Evolutionary conservation across 2,797 vertebrate genomes (phyloP).

Genomic region (Taeniopygia guttata): DNA sequence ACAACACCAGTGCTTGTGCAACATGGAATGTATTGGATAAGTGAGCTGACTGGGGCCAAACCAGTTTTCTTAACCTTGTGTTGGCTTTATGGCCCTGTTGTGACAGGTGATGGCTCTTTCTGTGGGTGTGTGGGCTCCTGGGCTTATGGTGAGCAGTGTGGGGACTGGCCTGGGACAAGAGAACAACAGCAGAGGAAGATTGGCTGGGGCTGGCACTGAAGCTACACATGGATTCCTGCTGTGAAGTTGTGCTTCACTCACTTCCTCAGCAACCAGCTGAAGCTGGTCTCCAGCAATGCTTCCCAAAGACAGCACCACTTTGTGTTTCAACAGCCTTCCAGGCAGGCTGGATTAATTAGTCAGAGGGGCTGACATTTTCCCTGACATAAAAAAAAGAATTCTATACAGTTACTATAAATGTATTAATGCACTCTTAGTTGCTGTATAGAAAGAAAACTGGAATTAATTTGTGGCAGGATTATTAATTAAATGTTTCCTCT

Average conservation of each 20-base stretch:
- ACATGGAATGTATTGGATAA: background rate
- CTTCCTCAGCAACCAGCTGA: background rate
- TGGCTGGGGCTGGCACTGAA: accelerated
- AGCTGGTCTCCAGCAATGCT: background rate
- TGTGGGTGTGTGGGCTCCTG: accelerated
- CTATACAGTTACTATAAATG: background rate
- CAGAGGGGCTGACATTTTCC: background rate
- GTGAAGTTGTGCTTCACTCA: background rate
- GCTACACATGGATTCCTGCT: background rate
- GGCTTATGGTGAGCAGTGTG: background rate
- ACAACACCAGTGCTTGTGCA: background rate
- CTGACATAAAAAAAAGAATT: background rate
- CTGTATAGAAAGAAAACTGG: background rate
- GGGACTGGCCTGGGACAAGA: background rate
- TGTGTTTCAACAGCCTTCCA: background rate
- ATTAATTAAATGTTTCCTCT: background rate
- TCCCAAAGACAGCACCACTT: background rate
- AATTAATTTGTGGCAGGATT: background rate
- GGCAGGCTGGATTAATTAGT: background rate
- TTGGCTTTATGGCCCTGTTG: background rate
- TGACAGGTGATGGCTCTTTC: background rate
- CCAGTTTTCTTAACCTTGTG: background rate
- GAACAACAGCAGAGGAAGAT: background rate
- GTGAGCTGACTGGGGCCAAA: background rate
- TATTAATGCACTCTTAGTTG: background rate